These are phyloP conservation scores for Acanthurus lineatus DNA, from an alignment of 2,797 vertebrate species.

Conservation along the genomic window DNA sequence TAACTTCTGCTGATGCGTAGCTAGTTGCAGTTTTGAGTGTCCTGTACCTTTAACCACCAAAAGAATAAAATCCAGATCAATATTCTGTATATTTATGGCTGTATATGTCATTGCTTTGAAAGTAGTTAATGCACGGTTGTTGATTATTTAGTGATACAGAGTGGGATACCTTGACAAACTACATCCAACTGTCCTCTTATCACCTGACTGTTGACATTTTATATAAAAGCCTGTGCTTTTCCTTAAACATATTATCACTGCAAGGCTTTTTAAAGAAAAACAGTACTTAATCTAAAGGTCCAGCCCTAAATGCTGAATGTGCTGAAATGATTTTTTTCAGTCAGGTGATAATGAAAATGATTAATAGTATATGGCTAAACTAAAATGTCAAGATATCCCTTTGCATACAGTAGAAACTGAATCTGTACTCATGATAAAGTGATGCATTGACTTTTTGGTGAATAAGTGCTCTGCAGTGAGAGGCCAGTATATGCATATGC, in stretches of 20 bases:
- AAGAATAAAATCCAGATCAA: background rate
- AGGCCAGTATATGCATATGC: slow-evolving; percentile 20
- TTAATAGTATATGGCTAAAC: slow-evolving; percentile 3
- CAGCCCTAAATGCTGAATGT: slow-evolving; percentile 32
- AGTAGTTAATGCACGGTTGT: slow-evolving; percentile 28
- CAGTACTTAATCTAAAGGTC: background rate
- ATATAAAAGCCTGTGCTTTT: slow-evolving; percentile 1
- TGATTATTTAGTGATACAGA: background rate
- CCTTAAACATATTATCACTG: background rate
- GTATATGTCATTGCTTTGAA: slow-evolving; percentile 33
- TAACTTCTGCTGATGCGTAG: background rate
- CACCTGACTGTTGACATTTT: background rate
- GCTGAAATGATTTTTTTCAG: slow-evolving; percentile 9
- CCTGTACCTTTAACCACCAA: slow-evolving; percentile 3
- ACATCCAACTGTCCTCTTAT: background rate
- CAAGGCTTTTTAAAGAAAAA: background rate
- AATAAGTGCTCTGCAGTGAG: slow-evolving; percentile 44
- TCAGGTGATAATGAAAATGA: slow-evolving; percentile 11
- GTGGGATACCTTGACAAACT: slow-evolving; percentile 61
- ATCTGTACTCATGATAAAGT: slow-evolving; percentile 38
- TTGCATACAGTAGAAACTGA: slow-evolving; percentile 33
- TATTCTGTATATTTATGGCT: slow-evolving; percentile 8
- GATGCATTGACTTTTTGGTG: slow-evolving; percentile 51
- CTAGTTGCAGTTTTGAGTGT: background rate
- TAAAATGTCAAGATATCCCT: slow-evolving; percentile 63